Base-by-base conservation (phyloP, 2,113 vertebrate genomes). In the Scophthalmus maximus region DNA sequence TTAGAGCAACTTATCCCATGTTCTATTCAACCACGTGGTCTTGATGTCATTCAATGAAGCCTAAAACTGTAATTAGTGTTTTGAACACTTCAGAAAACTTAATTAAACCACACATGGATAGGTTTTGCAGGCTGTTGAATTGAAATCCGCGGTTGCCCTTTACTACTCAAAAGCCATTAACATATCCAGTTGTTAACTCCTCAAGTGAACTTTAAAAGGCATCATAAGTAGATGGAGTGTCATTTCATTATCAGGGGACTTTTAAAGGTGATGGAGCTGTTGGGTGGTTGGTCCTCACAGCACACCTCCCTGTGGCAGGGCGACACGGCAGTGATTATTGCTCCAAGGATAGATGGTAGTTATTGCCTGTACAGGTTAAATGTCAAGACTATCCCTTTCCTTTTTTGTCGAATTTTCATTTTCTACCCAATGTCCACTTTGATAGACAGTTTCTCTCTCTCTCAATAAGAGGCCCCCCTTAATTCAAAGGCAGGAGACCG, bases 361-460 rank as follows among this genome's bases (percentile, higher is more conserved):
- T 86, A 86, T 75, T 84, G 78, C 83, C 90, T 87, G 86, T 85
- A 81, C 90, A 91, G 87, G 92, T 92, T 91, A 89, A 88, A 93
- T 87, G 84, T 90, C 87, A 91, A 87, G 81, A 77, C 88, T 82
- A 85, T 88, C 78, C 86, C 81, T 89, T 81, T 87, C n/a, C 76
- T 90, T 72, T 73, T 68, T 85, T 87, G n/a, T 82, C 84, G 78
- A 89, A 91, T 90, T 91, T 91, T 78, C 87, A 85, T 81, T 84
- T 78, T 82, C 76, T 56, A 51, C 86, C 91, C 92, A 94, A 95
- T 94, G 94, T 91, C 92, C 81, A 27, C 75, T 27, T 68, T 88
- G 88, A 92, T 92, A 92, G 93, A 90, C 91, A 89, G 93, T 90
- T 93, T 93, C 89, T 94, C 89, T 89, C 88, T 89, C 77, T 87